Conservation (phyloP, 2,113 vertebrate species). For the Dendrocopos noguchii region DNA sequence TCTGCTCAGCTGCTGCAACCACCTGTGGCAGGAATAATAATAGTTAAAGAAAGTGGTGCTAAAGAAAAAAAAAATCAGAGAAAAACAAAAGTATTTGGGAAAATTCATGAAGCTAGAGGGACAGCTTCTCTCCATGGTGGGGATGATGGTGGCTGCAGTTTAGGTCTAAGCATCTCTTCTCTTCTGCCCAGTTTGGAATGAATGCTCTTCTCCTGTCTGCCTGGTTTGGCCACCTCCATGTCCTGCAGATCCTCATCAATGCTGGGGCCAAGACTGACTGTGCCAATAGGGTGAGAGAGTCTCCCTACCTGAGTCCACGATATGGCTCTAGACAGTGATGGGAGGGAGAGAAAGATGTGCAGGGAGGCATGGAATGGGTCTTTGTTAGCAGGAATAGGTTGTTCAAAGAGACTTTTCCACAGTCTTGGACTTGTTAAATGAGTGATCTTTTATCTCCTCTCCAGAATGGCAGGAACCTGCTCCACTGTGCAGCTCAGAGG, state of each 20-base stretch:
- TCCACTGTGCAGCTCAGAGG: conserved; percentile 88
- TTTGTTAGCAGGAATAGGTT: not conserved
- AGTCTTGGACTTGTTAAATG: not conserved
- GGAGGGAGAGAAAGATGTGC: not conserved
- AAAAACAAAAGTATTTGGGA: not conserved
- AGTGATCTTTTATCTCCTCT: not conserved
- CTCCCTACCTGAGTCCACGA: fast-evolving
- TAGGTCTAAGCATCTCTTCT: not conserved
- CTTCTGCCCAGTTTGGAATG: conserved; percentile 88
- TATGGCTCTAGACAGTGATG: not conserved
- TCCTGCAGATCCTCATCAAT: conserved; percentile 87
- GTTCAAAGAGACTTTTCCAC: not conserved
- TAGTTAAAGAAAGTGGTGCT: not conserved
- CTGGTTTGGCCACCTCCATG: conserved; percentile 88
- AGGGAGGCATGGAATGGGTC: not conserved
- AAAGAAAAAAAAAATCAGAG: not conserved
- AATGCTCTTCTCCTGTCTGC: conserved; percentile 87
- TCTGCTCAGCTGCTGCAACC: not conserved
- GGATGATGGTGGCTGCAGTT: not conserved
- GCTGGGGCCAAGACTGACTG: conserved; percentile 85
- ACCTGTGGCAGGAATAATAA: not conserved
- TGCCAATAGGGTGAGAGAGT: conserved; percentile 83
- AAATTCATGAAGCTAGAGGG: not conserved
- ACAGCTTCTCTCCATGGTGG: not conserved
- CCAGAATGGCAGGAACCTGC: conserved; percentile 84